Conservation (phyloP, 1,140 invertebrate genomes). For the Drosophila sproati region DNA sequence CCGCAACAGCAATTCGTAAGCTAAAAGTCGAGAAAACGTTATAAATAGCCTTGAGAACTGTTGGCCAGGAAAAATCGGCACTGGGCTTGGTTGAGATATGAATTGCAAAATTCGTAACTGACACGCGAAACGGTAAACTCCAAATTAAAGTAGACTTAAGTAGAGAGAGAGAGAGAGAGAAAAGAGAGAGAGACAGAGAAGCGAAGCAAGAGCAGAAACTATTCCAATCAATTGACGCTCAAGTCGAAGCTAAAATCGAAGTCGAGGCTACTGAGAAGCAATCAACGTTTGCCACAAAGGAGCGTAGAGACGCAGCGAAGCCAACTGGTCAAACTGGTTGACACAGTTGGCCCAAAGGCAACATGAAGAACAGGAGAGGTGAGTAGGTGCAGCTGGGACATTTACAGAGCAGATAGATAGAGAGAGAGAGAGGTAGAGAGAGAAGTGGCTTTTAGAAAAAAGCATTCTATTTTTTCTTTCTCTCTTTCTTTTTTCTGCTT, state of each 20-base stretch:
- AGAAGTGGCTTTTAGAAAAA: slow-evolving; percentile 62
- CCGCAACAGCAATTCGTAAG: slow-evolving; percentile 36
- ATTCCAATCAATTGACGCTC: slow-evolving; percentile 68
- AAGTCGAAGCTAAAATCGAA: slow-evolving; percentile 24
- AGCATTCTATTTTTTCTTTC: slow-evolving; percentile 9
- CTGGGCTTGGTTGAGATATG: slow-evolving; percentile 38
- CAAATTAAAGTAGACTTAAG: slow-evolving; percentile 31
- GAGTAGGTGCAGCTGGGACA: neutral
- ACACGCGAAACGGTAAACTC: slow-evolving; percentile 55
- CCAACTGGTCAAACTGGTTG: slow-evolving; percentile 77
- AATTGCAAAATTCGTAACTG: slow-evolving; percentile 63
- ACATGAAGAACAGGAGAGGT: neutral
- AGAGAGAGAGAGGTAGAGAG: too few species aligned
- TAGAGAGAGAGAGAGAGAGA: slow-evolving; percentile 1
- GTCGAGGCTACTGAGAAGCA: slow-evolving; percentile 66
- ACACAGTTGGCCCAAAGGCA: slow-evolving; percentile 62
- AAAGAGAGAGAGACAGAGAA: neutral
- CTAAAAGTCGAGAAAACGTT: slow-evolving; percentile 36
- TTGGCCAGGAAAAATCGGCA: slow-evolving; percentile 21
- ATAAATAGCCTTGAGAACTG: slow-evolving; percentile 36
- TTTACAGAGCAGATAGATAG: neutral
- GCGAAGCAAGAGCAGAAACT: slow-evolving; percentile 30
- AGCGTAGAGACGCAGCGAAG: slow-evolving; percentile 9
- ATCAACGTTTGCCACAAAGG: slow-evolving; percentile 70
- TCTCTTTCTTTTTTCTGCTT: neutral